phyloP scores from a whole-genome alignment of 2,113 vertebrate genomes.

The Cavia aperea region DNA sequence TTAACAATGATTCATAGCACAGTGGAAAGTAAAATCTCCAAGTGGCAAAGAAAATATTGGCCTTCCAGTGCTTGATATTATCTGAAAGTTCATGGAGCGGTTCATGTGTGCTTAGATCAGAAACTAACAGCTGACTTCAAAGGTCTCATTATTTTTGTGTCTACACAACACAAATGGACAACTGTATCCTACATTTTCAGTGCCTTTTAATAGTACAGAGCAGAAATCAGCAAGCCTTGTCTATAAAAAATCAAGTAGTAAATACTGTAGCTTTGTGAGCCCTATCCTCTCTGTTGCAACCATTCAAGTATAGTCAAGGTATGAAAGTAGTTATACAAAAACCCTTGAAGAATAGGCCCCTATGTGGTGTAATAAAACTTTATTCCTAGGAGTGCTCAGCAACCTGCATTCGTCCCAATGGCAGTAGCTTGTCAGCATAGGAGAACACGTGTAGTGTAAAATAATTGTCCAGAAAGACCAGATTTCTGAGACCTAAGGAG shows the following conservation, averaged over 20 bases:
- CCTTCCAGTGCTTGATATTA: neutral
- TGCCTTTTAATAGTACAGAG: neutral
- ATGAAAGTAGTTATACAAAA: neutral
- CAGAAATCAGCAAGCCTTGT: neutral
- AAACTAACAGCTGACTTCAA: neutral
- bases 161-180: neutral
- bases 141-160: neutral
- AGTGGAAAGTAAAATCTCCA: neutral
- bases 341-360: neutral
- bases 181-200: neutral
- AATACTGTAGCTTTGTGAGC: neutral
- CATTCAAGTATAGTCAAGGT: neutral
- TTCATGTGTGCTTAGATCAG: neutral
- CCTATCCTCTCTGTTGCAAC: neutral
- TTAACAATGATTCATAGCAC: constrained; percentile 26
- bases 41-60: neutral
- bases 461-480: neutral
- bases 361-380: neutral
- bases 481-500: neutral
- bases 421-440: neutral
- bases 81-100: neutral
- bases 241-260: neutral
- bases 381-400: neutral
- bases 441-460: neutral
- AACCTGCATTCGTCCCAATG: neutral